Evolutionary conservation across 37 sponge, comb jelly and placozoan genomes (phyloP).

Genomic region (Bolinopsis microptera): DNA sequence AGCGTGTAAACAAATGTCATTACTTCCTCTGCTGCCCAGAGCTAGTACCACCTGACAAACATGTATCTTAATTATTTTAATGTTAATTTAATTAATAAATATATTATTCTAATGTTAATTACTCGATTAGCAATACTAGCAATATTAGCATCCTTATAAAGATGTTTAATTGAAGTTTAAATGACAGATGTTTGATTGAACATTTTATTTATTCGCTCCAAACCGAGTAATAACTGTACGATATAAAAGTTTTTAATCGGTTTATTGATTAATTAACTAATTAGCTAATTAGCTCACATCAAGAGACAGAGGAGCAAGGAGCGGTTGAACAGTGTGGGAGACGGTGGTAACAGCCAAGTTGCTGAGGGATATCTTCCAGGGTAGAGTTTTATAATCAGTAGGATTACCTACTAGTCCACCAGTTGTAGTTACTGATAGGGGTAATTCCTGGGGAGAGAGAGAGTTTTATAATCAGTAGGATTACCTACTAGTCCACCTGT

Average conservation of each 20-base stretch:
- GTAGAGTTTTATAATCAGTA: neutral
- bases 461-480: too few relatives aligned
- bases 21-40: slow-evolving; percentile 42
- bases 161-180: too few relatives aligned
- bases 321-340: neutral
- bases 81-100: too few relatives aligned
- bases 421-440: slow-evolving; percentile 37
- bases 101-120: neutral
- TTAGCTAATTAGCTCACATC: neutral
- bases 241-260: too few relatives aligned
- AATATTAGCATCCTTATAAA: too few relatives aligned
- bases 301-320: neutral
- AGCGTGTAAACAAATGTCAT: slow-evolving; percentile 48
- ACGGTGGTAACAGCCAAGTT: slow-evolving; percentile 30
- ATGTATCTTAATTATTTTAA: neutral
- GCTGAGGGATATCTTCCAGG: slow-evolving; percentile 47
- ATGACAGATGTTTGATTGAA: too few relatives aligned
- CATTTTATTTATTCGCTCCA: too few relatives aligned
- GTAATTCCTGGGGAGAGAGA: slow-evolving; percentile 57
- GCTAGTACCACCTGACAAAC: slow-evolving; percentile 8
- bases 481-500: too few relatives aligned
- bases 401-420: slow-evolving; percentile 11
- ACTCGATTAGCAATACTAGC: neutral
- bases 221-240: too few relatives aligned
- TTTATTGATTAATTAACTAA: too few relatives aligned